These are phyloP conservation scores for Actinopyga echinites DNA, from an alignment of 53 echinoderm and acorn worm genomes.

Conservation along the genomic window DNA sequence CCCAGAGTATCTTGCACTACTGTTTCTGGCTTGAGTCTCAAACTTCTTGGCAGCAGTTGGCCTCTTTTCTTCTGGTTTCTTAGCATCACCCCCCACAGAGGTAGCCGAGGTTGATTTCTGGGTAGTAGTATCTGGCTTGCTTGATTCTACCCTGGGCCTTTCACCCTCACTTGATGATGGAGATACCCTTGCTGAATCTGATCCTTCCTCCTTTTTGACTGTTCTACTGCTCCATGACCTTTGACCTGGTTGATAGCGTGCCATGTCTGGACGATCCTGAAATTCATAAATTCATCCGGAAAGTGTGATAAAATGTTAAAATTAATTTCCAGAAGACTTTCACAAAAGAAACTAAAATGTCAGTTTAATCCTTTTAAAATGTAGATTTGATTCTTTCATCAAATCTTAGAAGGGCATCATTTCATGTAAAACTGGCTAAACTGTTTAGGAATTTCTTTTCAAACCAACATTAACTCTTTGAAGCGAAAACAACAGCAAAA, in stretches of 20 bases:
- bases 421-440: no score
- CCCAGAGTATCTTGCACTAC: not conserved
- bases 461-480: no score
- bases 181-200: not conserved
- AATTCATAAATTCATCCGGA: not conserved
- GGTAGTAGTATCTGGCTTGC: not conserved
- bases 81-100: not conserved
- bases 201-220: slow-evolving; percentile 11
- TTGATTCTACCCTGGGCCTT: not conserved
- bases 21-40: slow-evolving; percentile 8
- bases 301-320: no score
- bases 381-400: no score
- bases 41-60: slow-evolving; percentile 36
- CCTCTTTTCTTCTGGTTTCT: slow-evolving; percentile 26
- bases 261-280: slow-evolving; percentile 96
- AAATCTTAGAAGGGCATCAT: no score
- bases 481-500: no score
- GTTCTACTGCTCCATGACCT: slow-evolving; percentile 51
- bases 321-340: no score
- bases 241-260: slow-evolving; percentile 89
- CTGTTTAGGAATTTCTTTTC: no score
- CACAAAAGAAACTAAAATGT: no score
- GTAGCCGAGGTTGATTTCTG: not conserved
- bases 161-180: slow-evolving; percentile 23
- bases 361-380: no score